A percentile compares a stretch with the other conserved stretches of the same genome.
Evolutionary conservation across 2,113 vertebrate species (phyloP).

Genomic region (Puma concolor): DNA sequence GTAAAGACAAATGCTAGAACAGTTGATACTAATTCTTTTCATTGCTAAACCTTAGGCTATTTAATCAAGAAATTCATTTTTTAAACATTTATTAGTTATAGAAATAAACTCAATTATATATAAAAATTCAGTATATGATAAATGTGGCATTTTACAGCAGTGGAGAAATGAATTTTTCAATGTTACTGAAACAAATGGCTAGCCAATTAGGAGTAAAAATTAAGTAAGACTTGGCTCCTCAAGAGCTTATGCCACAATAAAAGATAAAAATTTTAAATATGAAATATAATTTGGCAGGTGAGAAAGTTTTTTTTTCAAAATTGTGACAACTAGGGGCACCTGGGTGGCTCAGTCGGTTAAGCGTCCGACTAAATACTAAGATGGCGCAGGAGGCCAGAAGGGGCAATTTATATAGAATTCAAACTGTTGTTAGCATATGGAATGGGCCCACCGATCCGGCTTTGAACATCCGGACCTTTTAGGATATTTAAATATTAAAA

Average conservation of each 20-base stretch:
- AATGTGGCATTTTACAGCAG: not conserved
- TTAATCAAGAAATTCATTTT: constrained; percentile 24
- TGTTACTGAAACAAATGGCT: not conserved
- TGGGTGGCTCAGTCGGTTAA: too few species aligned
- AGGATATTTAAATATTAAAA: too few species aligned
- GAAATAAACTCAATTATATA: constrained; percentile 6
- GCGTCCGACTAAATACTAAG: too few species aligned
- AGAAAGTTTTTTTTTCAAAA: not conserved
- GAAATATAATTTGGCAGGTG: not conserved
- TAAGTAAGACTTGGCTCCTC: not conserved
- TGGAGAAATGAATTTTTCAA: not conserved
- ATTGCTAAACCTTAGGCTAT: constrained; percentile 10
- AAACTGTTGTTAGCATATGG: too few species aligned
- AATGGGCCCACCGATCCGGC: too few species aligned
- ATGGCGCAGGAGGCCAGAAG: too few species aligned
- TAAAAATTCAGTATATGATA: constrained; percentile 3
- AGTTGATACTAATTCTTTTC: constrained; percentile 6
- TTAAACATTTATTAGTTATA: not conserved
- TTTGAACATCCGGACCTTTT: too few species aligned
- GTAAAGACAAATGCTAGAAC: constrained; percentile 13
- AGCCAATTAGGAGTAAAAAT: not conserved
- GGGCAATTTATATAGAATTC: too few species aligned
- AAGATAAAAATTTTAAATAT: constrained; percentile 42
- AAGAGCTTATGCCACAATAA: not conserved
- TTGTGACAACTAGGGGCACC: not conserved